Evolutionary conservation across 2,888 invertebrate species (phyloP).

Genomic region (Xestia sexstrigata): DNA sequence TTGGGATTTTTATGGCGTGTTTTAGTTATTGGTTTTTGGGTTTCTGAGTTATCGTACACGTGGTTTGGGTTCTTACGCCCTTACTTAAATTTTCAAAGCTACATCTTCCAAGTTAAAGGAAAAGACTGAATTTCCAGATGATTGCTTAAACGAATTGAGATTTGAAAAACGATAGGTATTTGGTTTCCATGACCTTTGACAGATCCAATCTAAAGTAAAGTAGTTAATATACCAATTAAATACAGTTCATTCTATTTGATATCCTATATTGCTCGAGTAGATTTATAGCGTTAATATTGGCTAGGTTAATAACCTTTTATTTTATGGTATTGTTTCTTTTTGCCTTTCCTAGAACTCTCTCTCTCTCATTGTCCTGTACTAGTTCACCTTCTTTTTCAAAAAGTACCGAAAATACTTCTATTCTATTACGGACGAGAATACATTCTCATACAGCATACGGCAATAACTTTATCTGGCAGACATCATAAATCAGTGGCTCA

Average conservation of each 20-base stretch:
- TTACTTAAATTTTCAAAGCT: background rate
- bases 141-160: background rate
- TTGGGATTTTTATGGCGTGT: constrained; percentile 40
- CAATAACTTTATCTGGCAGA: constrained; percentile 19
- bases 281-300: constrained; percentile 12
- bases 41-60: constrained; percentile 7
- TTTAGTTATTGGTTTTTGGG: constrained; percentile 39
- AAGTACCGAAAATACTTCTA: background rate
- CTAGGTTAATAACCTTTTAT: constrained; percentile 34
- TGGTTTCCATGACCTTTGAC: constrained; percentile 2
- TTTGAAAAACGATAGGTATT: background rate
- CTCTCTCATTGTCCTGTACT: background rate
- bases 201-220: constrained; percentile 1
- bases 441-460: background rate
- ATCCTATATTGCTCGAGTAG: constrained; percentile 2
- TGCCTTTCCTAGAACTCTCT: background rate
- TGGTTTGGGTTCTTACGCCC: constrained; percentile 5
- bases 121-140: background rate
- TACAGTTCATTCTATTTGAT: constrained; percentile 18
- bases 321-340: background rate
- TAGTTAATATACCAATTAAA: constrained; percentile 13
- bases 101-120: background rate
- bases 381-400: background rate
- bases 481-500: constrained; percentile 43
- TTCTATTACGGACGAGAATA: background rate